Percentiles rank a stretch among this genome's conserved stretches.
Conservation (phyloP, 2,113 vertebrate genomes). For the Hydrochoerus hydrochaeris region DNA sequence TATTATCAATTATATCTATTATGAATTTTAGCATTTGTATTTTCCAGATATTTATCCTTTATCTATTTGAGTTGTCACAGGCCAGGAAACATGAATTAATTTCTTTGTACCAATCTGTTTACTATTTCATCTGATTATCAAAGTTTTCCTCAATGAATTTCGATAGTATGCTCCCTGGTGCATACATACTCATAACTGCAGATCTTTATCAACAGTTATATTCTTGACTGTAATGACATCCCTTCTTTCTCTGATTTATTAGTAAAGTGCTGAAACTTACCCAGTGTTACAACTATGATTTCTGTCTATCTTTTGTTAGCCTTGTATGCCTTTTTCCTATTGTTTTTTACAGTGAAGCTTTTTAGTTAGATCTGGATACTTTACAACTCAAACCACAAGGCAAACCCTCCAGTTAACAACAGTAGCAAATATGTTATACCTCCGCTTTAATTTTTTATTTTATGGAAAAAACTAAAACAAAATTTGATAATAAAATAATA, state of each 20-base stretch:
- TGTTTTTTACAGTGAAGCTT: not conserved
- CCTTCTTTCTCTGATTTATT: not conserved
- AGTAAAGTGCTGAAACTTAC: not conserved
- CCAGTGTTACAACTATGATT: not conserved
- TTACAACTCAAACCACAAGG: not conserved
- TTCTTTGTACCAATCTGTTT: not conserved
- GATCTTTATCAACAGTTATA: not conserved
- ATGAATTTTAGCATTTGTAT: conserved; percentile 23
- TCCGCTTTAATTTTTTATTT: no score
- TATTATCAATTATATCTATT: not conserved
- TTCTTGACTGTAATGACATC: not conserved
- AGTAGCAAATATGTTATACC: no score
- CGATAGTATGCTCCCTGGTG: not conserved
- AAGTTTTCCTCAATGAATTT: not conserved
- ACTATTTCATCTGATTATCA: not conserved
- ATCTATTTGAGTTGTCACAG: not conserved
- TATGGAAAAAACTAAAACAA: no score
- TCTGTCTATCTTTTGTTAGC: not conserved
- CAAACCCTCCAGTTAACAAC: not conserved
- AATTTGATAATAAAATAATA: not conserved
- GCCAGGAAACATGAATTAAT: not conserved
- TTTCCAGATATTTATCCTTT: not conserved
- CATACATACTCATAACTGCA: not conserved
- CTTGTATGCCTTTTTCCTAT: not conserved
- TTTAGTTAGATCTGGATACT: not conserved